These are phyloP conservation scores for Terebella lapidaria DNA, from an alignment of 2,888 invertebrate species.

Conservation along the genomic window DNA sequence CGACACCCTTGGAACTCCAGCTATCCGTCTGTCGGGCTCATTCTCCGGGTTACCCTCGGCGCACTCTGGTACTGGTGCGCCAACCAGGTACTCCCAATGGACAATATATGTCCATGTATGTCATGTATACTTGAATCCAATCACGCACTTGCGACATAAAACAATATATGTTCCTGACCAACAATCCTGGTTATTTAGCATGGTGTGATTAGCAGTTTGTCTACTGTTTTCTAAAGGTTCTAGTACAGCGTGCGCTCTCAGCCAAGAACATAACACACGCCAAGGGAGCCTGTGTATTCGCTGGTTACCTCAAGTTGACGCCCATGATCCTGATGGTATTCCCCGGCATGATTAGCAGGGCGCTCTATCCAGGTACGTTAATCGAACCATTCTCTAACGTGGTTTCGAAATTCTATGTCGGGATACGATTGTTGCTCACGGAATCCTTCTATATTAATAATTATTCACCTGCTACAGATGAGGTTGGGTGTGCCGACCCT, in stretches of 20 bases:
- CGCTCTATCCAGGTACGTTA: constrained; percentile 36
- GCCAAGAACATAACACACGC: constrained; percentile 57
- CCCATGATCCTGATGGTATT: constrained; percentile 55
- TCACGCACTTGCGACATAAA: no score
- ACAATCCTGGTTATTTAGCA: no score
- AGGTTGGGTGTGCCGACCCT: constrained; percentile 55
- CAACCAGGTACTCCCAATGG: constrained; percentile 23
- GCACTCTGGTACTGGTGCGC: constrained; percentile 26
- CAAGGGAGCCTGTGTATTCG: constrained; percentile 56
- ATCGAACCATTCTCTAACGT: not conserved
- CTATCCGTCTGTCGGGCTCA: constrained; percentile 21
- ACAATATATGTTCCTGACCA: no score
- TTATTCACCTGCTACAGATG: constrained; percentile 49
- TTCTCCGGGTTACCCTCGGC: constrained; percentile 18
- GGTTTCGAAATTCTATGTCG: not conserved
- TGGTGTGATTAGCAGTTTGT: no score
- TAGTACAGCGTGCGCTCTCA: constrained; percentile 55
- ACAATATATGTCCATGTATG: not conserved
- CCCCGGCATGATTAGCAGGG: constrained; percentile 45
- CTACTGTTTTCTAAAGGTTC: constrained; percentile 39
- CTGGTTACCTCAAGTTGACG: constrained; percentile 55
- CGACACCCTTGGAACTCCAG: constrained; percentile 11
- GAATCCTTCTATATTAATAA: no score
- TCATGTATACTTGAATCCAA: no score
- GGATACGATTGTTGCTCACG: no score